These are phyloP conservation scores for Mythimna pallens DNA, from an alignment of 2,888 invertebrate genomes.

Conservation along the genomic window DNA sequence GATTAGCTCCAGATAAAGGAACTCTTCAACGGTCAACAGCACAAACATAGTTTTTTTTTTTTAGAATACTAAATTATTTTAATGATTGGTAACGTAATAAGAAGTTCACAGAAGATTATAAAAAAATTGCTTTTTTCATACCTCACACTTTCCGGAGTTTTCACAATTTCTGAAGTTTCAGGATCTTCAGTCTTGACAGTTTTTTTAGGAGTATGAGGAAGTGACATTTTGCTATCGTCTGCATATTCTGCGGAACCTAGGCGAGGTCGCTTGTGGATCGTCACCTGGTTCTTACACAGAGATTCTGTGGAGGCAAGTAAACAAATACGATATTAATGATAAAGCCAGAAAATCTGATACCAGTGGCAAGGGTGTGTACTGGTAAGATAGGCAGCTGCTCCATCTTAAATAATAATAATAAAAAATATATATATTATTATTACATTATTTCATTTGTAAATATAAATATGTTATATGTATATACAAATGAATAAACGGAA, in stretches of 20 bases:
- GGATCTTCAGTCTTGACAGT: constrained; percentile 64
- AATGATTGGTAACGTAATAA: background rate
- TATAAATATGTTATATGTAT: too few relatives aligned
- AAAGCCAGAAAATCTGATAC: too few relatives aligned
- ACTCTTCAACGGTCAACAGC: too few relatives aligned
- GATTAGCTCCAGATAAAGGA: too few relatives aligned
- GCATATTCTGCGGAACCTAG: constrained; percentile 50
- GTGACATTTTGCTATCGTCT: constrained; percentile 13
- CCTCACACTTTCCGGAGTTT: constrained; percentile 68
- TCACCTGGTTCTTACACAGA: constrained; percentile 68
- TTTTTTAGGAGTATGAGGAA: constrained; percentile 59
- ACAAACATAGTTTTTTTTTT: background rate
- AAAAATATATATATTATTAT: too few relatives aligned
- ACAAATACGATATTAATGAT: background rate
- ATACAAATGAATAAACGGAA: too few relatives aligned
- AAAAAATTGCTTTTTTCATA: constrained; percentile 9
- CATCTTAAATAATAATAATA: too few relatives aligned
- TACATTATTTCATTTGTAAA: too few relatives aligned
- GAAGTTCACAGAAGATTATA: background rate
- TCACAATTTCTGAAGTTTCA: constrained; percentile 68
- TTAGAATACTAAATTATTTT: background rate
- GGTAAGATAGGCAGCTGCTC: too few relatives aligned
- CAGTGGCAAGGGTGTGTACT: too few relatives aligned
- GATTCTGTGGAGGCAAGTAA: constrained; percentile 52
- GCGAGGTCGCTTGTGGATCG: constrained; percentile 76